Evolutionary conservation across 1,140 invertebrate species (phyloP), one percentile per base, ranked within the genome.

Genomic region (Myzus persicae): DNA sequence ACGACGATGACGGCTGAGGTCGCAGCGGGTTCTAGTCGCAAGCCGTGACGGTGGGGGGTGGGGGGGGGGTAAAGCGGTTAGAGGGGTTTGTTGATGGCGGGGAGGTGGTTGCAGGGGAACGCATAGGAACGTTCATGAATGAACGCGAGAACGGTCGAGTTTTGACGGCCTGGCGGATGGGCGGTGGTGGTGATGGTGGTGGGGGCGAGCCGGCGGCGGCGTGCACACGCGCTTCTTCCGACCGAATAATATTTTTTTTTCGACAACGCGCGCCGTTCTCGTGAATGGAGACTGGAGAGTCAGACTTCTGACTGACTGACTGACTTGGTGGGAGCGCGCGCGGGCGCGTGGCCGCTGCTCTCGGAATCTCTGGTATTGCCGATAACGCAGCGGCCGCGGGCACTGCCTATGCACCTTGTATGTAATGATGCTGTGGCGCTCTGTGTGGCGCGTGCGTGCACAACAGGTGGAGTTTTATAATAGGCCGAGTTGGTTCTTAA

Each of bases 1-100:
- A 88, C 42, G 5, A 88, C 87, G 87, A 88, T 46, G 36, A 88
- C 87, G n/a, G 46, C 87, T 48, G 31, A n/a, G 59, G 59, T 76
- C 59, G 87, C 42, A n/a, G 18, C 82, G 40, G 40, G 38, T 14
- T 84, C 38, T 6, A n/a, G 14, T 22, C 4, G 14, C 6, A 18
- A n/a, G n/a, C n/a, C n/a, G 3, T 9, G 59, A 0, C 7, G 26
- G 26, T 7, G 24, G 59, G 31, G 11, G 9, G 87, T 24, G 46
- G 14, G 85, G 42, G 0, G 14, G 88, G 44, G 42, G 3, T n/a
- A n/a, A 42, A 40, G 31, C 0, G 42, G 48, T 24, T 22, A 24
- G 22, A 18, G n/a, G 76, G 11, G 22, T 46, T 18, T 44, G 9
- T 87, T n/a, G 67, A n/a, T 6, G 36, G 67, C 18, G n/a, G 76